phyloP scores from a whole-genome alignment of 2,113 vertebrate species.

The Thymallus thymallus region DNA sequence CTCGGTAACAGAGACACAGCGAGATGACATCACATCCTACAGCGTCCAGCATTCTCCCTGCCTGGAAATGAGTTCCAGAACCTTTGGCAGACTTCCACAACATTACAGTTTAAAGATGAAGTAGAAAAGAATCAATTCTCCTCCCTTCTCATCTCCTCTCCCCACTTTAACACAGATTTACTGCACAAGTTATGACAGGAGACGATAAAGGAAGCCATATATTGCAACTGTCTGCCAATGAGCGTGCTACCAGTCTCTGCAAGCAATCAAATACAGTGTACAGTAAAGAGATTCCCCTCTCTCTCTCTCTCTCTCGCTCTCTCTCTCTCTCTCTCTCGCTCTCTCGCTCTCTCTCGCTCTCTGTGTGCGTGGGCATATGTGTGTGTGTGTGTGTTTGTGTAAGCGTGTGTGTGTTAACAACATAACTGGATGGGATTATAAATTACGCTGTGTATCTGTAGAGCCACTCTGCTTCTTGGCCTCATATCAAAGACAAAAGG shows the following conservation, averaged over 20 bases:
- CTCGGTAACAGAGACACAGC: constrained; percentile 34
- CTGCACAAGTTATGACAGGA: constrained; percentile 66
- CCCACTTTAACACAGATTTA: constrained; percentile 65
- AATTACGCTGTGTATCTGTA: constrained; percentile 38
- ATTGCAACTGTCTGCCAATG: constrained; percentile 57
- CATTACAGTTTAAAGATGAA: constrained; percentile 55
- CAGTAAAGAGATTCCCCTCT: constrained; percentile 37
- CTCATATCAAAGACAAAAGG: constrained; percentile 45
- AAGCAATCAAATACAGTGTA: constrained; percentile 56
- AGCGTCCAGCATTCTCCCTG: constrained; percentile 12
- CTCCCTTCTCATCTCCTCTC: constrained; percentile 18
- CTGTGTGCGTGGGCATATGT: constrained; percentile 16
- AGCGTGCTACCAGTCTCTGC: constrained; percentile 20
- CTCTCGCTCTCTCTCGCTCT: constrained; percentile 28
- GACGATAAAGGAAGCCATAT: constrained; percentile 63
- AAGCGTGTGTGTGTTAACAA: constrained; percentile 2
- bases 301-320: background rate
- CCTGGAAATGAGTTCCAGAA: constrained; percentile 49
- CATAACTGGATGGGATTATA: constrained; percentile 16
- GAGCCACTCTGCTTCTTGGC: constrained; percentile 61
- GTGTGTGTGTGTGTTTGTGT: background rate
- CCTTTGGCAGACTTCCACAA: constrained; percentile 56
- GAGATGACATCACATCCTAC: constrained; percentile 52
- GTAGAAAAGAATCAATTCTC: constrained; percentile 61
- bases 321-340: background rate